These are phyloP conservation scores for Ceratosolen fusciceps DNA, from an alignment of 1,140 invertebrate genomes.

Conservation along the genomic window DNA sequence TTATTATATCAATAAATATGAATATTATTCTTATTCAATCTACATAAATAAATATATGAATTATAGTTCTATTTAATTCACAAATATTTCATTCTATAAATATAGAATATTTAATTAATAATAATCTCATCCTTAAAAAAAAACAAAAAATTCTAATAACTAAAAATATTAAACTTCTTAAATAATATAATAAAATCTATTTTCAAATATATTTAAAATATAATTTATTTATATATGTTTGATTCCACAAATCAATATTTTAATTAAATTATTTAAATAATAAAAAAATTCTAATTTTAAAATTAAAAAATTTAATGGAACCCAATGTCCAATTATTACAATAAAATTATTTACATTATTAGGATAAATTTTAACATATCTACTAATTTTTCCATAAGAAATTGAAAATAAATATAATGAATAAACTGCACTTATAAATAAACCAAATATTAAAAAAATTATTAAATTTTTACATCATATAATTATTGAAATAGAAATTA, in stretches of 20 bases:
- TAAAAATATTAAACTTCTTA: too few species aligned
- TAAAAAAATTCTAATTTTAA: background rate
- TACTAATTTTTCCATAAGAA: background rate
- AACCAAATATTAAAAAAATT: background rate
- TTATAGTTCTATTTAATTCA: too few species aligned
- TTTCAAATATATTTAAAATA: background rate
- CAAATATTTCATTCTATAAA: too few species aligned
- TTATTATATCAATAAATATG: too few species aligned
- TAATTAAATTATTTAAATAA: background rate
- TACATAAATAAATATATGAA: too few species aligned
- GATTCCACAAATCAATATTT: background rate
- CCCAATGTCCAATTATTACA: background rate
- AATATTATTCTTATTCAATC: too few species aligned
- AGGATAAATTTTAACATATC: background rate
- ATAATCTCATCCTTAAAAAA: too few species aligned
- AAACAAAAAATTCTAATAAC: too few species aligned
- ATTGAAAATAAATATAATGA: background rate
- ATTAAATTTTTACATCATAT: background rate
- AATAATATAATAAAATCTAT: too few species aligned
- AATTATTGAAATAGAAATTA: background rate
- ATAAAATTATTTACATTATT: background rate
- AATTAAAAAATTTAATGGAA: slow-evolving; percentile 1
- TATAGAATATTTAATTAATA: too few species aligned
- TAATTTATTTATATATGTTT: background rate
- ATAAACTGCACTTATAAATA: background rate